Percentiles rank a stretch among this genome's conserved stretches.
Evolutionary conservation across 2,797 vertebrate genomes (phyloP).

Genomic region (Crenuchus spilurus): DNA sequence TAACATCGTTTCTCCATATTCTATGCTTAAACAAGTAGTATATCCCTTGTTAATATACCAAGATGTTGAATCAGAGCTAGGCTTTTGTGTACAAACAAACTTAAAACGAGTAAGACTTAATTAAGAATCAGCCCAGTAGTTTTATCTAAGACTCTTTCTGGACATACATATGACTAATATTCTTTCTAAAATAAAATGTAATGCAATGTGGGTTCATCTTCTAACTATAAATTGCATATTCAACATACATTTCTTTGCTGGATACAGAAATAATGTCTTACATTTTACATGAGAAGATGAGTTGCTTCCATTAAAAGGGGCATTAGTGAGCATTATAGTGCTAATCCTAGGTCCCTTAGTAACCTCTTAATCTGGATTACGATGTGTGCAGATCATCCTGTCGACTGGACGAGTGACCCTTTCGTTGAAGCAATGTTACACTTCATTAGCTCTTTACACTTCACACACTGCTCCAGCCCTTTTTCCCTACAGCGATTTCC

Average conservation of each 20-base stretch:
- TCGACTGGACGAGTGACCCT: constrained; percentile 41
- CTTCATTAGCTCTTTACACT: constrained; percentile 39
- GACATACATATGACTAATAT: no score
- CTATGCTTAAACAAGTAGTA: not conserved
- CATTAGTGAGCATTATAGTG: constrained; percentile 73
- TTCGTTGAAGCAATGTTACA: constrained; percentile 31
- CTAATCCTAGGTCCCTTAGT: constrained; percentile 68
- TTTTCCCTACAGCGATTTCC: not conserved
- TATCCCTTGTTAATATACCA: not conserved
- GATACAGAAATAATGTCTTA: not conserved
- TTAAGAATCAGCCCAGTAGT: no score
- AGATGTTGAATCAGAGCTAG: not conserved
- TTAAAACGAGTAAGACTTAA: no score
- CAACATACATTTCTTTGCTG: not conserved
- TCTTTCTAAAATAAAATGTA: no score
- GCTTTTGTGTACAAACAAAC: not conserved
- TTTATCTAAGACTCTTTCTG: no score
- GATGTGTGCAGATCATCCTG: constrained; percentile 61
- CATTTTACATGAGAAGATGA: constrained; percentile 32
- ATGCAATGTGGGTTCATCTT: no score
- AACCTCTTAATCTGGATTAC: constrained; percentile 74
- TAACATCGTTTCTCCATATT: constrained; percentile 60
- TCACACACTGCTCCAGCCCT: not conserved
- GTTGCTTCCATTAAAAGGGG: constrained; percentile 68
- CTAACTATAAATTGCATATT: no score